phyloP scores from a whole-genome alignment of 2,888 invertebrate species.

The Brachypalpus laphriformis region DNA sequence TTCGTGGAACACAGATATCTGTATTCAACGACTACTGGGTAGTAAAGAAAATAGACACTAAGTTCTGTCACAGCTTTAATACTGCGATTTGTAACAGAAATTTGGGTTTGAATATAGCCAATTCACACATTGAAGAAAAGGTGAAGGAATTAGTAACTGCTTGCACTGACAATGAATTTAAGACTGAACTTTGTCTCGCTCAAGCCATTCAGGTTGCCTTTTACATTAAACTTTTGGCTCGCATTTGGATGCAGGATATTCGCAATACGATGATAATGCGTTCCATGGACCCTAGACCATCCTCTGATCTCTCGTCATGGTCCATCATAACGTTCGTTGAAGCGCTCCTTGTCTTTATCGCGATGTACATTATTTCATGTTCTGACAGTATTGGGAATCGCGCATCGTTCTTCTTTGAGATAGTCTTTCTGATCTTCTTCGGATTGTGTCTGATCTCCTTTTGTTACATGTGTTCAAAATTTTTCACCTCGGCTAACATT shows the following conservation, averaged over 20 bases:
- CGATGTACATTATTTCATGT: constrained; percentile 84
- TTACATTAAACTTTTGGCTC: constrained; percentile 86
- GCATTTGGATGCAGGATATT: constrained; percentile 87
- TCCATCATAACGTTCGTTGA: constrained; percentile 84
- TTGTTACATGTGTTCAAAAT: constrained; percentile 88
- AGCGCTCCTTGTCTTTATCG: constrained; percentile 83
- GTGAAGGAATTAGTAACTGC: not conserved
- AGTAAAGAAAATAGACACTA: not conserved
- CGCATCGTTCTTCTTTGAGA: constrained; percentile 87
- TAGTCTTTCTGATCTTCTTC: constrained; percentile 87
- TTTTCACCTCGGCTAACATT: constrained; percentile 86
- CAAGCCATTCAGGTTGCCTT: constrained; percentile 88
- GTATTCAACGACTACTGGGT: not conserved
- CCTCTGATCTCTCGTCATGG: constrained; percentile 86
- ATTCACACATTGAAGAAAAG: not conserved
- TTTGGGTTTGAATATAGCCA: not conserved
- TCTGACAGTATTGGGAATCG: constrained; percentile 88
- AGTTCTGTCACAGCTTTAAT: too few species aligned
- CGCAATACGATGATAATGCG: constrained; percentile 88
- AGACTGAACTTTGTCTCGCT: constrained; percentile 86
- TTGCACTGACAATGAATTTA: too few species aligned
- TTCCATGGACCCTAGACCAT: constrained; percentile 87
- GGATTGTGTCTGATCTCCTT: constrained; percentile 86
- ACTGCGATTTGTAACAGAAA: not conserved
- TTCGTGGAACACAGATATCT: not conserved